These are phyloP conservation scores for Oreochromis tanganicae DNA, from an alignment of 2,113 vertebrate species.

Conservation along the genomic window DNA sequence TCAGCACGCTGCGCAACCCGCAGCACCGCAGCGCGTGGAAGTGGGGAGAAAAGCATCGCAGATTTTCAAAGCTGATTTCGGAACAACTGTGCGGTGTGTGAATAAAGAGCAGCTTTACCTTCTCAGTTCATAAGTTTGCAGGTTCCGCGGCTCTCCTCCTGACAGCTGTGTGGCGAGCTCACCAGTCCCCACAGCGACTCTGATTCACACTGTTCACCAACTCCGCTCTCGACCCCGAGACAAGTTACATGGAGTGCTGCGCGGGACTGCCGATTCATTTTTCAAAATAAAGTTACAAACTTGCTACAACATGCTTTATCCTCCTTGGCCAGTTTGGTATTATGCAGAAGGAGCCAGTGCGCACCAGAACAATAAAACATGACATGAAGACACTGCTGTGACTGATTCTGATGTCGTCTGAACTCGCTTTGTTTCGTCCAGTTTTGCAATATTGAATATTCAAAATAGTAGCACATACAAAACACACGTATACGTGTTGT, in stretches of 20 bases:
- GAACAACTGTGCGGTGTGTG: not conserved
- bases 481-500: not conserved
- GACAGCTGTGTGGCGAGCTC: not conserved
- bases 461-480: not conserved
- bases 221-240: not conserved
- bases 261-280: rapidly evolving
- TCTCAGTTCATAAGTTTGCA: constrained; percentile 15
- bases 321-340: rapidly evolving
- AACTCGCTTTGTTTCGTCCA: not conserved
- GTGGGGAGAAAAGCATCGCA: not conserved
- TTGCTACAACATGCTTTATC: not conserved
- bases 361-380: not conserved
- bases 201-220: not conserved
- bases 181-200: not conserved
- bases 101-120: constrained; percentile 11
- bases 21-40: not conserved
- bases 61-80: not conserved
- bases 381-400: rapidly evolving
- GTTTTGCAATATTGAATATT: rapidly evolving
- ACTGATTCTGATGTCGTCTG: not conserved
- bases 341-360: rapidly evolving
- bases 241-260: not conserved
- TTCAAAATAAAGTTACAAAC: constrained; percentile 22
- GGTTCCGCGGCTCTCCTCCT: constrained; percentile 8
- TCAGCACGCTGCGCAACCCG: not conserved